Base-by-base conservation (phyloP, 2,888 invertebrate species). In the Lottia scabra region DNA sequence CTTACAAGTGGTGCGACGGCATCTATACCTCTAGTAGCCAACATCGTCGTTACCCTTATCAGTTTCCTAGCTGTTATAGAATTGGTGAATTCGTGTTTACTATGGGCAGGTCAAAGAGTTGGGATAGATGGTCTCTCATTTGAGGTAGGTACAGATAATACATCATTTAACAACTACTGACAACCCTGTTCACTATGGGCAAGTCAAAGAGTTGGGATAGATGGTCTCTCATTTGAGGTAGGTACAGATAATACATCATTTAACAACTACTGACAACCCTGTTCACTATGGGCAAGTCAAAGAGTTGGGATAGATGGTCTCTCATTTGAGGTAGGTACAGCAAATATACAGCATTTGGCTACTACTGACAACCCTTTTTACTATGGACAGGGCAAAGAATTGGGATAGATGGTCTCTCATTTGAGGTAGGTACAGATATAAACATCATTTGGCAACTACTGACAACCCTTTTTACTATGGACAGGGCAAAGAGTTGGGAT, bases 41-140 rank as follows among this genome's bases (percentile, higher is more conserved):
- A 96, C 80, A 96, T 99, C 75, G 92, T 95, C 6, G 96, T 97
- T 12, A 98, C 97, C 84, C 92, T 99, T 16, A 94, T 99, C 0
- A 97, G 97, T 0, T 97, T 98, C 85, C 93, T 98, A 0, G 93
- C 98, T 0, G 93, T 96, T 76, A 92, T 99, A 5, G 93, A 95
- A 1, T 96, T 98, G 86, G 80, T 96, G 0, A 96, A 98, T 89
- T 93, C 93, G 0, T 84, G 95, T 0, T 90, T 98, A 26, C 80
- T 75, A 44, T 88, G 88, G 88, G 71, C 87, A n/a, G 88, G 88
- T 0, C 91, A 90, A 0, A 89, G 97, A 74, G 92, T 97, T 15
- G 97, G 97, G 48, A 87, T 92, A 75, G 91, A 89, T 19, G 86
- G 89, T 46, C 84, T 92, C 63, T 90, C 91, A 3, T 91, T 92